phyloP scores from a whole-genome alignment of 1,140 invertebrate genomes.

The Camponotus floridanus region DNA sequence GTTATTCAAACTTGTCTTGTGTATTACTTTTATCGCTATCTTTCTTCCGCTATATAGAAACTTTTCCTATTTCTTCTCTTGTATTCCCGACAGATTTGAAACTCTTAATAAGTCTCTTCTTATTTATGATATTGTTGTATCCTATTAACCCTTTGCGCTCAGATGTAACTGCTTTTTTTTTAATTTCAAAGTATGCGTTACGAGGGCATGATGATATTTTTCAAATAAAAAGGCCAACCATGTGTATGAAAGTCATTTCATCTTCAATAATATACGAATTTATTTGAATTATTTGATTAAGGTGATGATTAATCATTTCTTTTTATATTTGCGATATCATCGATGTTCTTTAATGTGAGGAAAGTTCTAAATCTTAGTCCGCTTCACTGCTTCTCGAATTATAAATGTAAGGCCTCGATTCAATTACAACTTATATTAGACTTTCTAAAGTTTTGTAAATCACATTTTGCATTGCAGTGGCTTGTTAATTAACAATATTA shows the following conservation, averaged over 20 bases:
- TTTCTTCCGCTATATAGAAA: neutral
- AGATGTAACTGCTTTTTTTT: slow-evolving; percentile 24
- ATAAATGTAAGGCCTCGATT: slow-evolving; percentile 75
- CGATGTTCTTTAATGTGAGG: slow-evolving; percentile 22
- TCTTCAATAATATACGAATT: neutral
- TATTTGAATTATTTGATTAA: slow-evolving; percentile 15
- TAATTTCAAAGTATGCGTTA: slow-evolving; percentile 23
- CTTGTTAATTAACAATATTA: slow-evolving; percentile 22
- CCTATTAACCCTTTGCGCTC: slow-evolving; percentile 51
- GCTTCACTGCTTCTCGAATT: slow-evolving; percentile 48
- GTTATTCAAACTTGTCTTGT: neutral
- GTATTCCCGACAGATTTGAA: neutral
- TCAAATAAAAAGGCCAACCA: slow-evolving; percentile 29
- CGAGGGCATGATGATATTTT: neutral
- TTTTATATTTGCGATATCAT: neutral
- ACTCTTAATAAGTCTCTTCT: slow-evolving; percentile 2
- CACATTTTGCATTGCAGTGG: slow-evolving; percentile 58
- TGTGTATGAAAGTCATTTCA: neutral
- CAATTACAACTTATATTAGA: slow-evolving; percentile 72
- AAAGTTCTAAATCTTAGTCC: neutral
- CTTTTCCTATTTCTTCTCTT: neutral
- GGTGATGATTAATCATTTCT: neutral
- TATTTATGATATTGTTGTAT: neutral
- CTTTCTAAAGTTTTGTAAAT: slow-evolving; percentile 69
- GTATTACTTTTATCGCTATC: slow-evolving; percentile 3